These are phyloP conservation scores for Agelaius tricolor DNA, from an alignment of 2,113 vertebrate genomes.

Conservation along the genomic window DNA sequence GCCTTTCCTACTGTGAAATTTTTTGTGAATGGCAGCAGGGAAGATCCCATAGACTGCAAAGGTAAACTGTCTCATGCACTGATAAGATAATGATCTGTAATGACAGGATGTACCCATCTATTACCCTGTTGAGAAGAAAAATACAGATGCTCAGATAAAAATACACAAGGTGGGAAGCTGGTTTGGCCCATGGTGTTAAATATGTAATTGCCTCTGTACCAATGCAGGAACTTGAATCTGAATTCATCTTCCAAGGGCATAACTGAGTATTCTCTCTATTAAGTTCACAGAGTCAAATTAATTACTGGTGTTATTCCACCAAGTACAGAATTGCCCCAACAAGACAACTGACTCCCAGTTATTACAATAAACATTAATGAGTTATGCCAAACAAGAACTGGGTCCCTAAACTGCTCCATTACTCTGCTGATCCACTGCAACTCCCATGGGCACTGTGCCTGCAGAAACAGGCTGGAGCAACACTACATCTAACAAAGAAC, in stretches of 20 bases:
- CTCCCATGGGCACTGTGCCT: accelerated
- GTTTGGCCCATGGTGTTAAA: background rate
- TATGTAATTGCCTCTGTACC: background rate
- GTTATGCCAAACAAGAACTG: background rate
- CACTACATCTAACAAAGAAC: accelerated
- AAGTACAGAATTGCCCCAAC: background rate
- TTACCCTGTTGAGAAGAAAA: background rate
- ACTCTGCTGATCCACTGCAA: background rate
- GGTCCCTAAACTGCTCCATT: background rate
- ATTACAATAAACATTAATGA: background rate
- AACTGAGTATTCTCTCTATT: background rate
- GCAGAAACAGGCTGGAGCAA: background rate
- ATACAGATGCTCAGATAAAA: background rate
- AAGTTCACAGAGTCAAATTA: background rate
- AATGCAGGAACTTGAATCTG: background rate
- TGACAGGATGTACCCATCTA: background rate
- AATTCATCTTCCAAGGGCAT: background rate
- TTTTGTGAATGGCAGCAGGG: slow-evolving; percentile 84
- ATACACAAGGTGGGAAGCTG: background rate
- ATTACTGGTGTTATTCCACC: background rate
- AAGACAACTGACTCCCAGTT: background rate
- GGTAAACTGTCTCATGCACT: slow-evolving; percentile 68
- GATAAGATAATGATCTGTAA: background rate
- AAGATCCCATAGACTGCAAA: slow-evolving; percentile 81
- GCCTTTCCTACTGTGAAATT: slow-evolving; percentile 79